Conservation (phyloP, 1,140 invertebrate species). For the Schmidtea mediterranea region DNA sequence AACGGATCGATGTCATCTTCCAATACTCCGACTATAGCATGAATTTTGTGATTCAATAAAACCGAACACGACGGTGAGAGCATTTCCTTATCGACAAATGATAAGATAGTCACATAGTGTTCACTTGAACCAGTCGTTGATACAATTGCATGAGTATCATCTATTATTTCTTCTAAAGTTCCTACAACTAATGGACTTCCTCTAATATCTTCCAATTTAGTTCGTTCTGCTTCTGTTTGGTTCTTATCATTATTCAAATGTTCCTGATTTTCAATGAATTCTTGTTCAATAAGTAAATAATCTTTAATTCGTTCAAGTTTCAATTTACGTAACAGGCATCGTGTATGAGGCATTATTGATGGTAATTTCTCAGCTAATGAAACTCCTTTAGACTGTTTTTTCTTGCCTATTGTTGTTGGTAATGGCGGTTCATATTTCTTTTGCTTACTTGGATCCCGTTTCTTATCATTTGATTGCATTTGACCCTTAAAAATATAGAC, state of each 20-base stretch:
- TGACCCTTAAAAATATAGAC: constrained; percentile 1
- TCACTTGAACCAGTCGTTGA: constrained; percentile 96
- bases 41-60: constrained; percentile 86
- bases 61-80: constrained; percentile 95
- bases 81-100: constrained; percentile 98
- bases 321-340: constrained; percentile 72
- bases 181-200: constrained; percentile 98
- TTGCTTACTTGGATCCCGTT: constrained; percentile 43
- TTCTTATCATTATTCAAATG: constrained; percentile 82
- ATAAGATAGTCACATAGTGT: constrained; percentile 94
- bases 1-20: constrained; percentile 97
- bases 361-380: constrained; percentile 89
- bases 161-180: constrained; percentile 92
- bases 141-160: constrained; percentile 98
- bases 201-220: constrained; percentile 81
- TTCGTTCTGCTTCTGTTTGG: constrained; percentile 43
- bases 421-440: constrained; percentile 97
- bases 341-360: constrained; percentile 74
- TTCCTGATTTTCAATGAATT: constrained; percentile 94
- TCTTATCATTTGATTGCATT: background rate
- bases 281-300: constrained; percentile 93
- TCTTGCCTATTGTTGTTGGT: constrained; percentile 84
- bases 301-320: constrained; percentile 94
- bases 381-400: constrained; percentile 83
- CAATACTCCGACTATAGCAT: constrained; percentile 79